phyloP scores from a whole-genome alignment of 2,797 vertebrate genomes.

The Chelon labrosus region DNA sequence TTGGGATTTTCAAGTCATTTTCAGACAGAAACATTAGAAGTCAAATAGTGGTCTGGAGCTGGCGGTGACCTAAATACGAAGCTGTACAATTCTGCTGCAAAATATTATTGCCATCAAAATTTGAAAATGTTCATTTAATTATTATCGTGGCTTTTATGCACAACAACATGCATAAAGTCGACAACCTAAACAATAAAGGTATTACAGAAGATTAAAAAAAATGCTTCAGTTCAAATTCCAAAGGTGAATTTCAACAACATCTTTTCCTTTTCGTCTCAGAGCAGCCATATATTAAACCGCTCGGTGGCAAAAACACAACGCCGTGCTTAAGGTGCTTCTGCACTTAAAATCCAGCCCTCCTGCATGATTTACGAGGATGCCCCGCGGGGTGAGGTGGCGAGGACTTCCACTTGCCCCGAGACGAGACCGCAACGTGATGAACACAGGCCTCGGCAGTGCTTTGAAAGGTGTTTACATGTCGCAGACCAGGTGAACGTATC shows the following conservation, averaged over 20 bases:
- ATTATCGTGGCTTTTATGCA: not conserved
- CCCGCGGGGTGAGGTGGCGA: conserved; percentile 22
- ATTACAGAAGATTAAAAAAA: not conserved
- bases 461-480: conserved; percentile 58
- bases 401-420: conserved; percentile 37
- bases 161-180: not conserved
- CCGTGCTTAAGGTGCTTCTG: conserved; percentile 8
- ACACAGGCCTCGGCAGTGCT: conserved; percentile 43
- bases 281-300: conserved; percentile 1
- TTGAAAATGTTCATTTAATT: too few species aligned
- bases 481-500: conserved; percentile 37
- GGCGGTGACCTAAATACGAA: not conserved
- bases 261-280: not conserved
- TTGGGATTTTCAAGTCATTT: conserved; percentile 24
- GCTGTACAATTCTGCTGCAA: too few species aligned
- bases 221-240: not conserved
- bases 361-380: conserved; percentile 65
- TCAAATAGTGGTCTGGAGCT: not conserved
- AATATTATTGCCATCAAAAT: too few species aligned
- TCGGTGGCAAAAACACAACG: conserved; percentile 2
- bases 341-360: conserved; percentile 29
- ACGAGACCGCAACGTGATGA: conserved; percentile 37
- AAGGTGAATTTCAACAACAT: conserved; percentile 1
- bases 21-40: conserved; percentile 19
- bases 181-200: not conserved